Evolutionary conservation across 2,888 invertebrate genomes (phyloP), one percentile per base, ranked within the genome.

Genomic region (Anticlea derivata): DNA sequence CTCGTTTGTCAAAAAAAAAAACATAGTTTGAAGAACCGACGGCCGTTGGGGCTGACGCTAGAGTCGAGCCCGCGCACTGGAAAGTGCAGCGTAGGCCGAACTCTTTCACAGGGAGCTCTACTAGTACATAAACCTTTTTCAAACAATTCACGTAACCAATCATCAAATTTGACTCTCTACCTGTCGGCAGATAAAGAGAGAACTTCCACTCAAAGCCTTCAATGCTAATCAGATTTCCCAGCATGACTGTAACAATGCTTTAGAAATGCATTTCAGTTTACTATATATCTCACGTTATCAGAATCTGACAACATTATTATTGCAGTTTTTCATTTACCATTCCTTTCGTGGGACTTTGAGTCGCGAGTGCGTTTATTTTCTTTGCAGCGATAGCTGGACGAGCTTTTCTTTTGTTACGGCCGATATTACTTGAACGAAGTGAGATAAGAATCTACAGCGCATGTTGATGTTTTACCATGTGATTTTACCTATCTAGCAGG

Each of bases 151-250:
- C n/a, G n/a, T 6, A 30, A 2, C 11, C 1, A 3, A 30, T 6
- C 11, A 30, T 30, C 6, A 30, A 7, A 30, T 30, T 2, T 10
- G 1, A 10, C 10, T 30, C 11, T 12, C 7, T 30, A 30, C 8
- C 3, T 3, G 6, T 1, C 13, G 5, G 31, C 7, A 5, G 13
- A 31, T 3, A 31, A 31, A 31, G 7, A 31, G 12, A 2, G 3
- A 13, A 11, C 29, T 3, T 7, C 12, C 2, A 31, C 12, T 31
- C 12, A 13, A n/a, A 24, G 12, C 7, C 13, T 38, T 7, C 11
- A 23, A 37, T 17, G 7, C 38, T 20, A 10, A 46, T 13, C 13
- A 34, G 24, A 43, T 38, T 50, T 43, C 46, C 50, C 47, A 44
- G 39, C 30, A 34, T 38, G 24, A 17, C n/a, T n/a, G n/a, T 24